A percentile compares a stretch with the other conserved stretches of the same genome.
Evolutionary conservation across 2,797 vertebrate species (phyloP).

Genomic region (Thaleichthys pacificus): DNA sequence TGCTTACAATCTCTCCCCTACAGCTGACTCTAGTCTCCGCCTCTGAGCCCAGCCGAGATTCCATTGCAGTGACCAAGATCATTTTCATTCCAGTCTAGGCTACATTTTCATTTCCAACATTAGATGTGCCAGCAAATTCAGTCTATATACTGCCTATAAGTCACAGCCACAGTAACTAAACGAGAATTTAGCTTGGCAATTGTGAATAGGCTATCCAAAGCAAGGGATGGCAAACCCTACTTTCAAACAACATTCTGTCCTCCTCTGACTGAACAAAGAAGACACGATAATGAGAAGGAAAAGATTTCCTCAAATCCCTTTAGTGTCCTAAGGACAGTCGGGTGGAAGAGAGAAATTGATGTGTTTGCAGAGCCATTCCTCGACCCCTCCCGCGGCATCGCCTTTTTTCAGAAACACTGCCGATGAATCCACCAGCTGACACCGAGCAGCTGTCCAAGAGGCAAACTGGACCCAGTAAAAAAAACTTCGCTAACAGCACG

Average conservation of each 20-base stretch:
- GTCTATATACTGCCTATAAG: neutral
- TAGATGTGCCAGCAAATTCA: conserved; percentile 24
- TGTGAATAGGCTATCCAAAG: no score
- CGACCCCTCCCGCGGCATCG: conserved; percentile 38
- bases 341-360: conserved; percentile 47
- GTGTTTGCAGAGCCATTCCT: conserved; percentile 47
- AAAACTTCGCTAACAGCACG: conserved; percentile 22
- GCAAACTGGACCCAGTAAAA: conserved; percentile 53
- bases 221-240: conserved; percentile 32
- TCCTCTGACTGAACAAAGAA: conserved; percentile 43
- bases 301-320: conserved; percentile 9
- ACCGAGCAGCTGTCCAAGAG: conserved; percentile 73
- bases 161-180: no score
- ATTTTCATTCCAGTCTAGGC: conserved; percentile 29
- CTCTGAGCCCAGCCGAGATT: conserved; percentile 43
- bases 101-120: conserved; percentile 13
- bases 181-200: no score
- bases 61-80: conserved; percentile 49
- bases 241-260: conserved; percentile 47
- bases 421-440: conserved; percentile 76
- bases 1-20: conserved; percentile 59
- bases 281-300: conserved; percentile 33
- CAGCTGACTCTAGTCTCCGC: conserved; percentile 67
- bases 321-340: conserved; percentile 43
- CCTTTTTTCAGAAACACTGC: conserved; percentile 42